Evolutionary conservation across 2,888 invertebrate species (phyloP), one percentile per base, ranked within the genome.

Genomic region (Augiades crinisus): DNA sequence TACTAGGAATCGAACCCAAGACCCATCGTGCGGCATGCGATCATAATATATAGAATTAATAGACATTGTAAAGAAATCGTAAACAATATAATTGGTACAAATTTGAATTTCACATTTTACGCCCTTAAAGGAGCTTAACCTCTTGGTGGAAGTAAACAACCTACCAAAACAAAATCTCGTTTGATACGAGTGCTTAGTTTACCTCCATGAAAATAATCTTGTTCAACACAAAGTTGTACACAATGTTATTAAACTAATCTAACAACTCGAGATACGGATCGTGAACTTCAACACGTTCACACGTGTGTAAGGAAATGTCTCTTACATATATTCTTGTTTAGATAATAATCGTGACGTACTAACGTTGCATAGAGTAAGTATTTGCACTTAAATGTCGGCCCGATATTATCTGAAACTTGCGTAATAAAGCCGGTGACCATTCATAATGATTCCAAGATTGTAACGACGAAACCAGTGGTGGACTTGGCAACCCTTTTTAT

Each of bases 331-430:
- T 44, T 34, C 33, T 22, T 34, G 33, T 22, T 34, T 16, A 45
- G 45, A 45, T 45, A 34, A 14, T 22, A 24, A 45, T 45, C 45
- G 1, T 5, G 10, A 33, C 30, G 45, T 44, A 22, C 7, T n/a
- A n/a, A n/a, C n/a, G n/a, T 7, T n/a, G 30, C 19, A 31, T 12
- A 43, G 2, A 44, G 24, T 44, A n/a, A 14, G 44, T 44, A 34
- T 24, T 45, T 44, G 21, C 13, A 33, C 52, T 58, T 59, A 55
- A 62, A 56, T 55, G 57, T 56, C 56, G 31, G 37, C 33, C 19
- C 19, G 62, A 65, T 64, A 22, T 36, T 50, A 67, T 67, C 65
- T 53, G 38, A 54, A 59, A 62, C 57, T 63, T 61, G 27, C 10
- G 3, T 27, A 10, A 10, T 5, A n/a, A 4, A 10, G 3, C 10